Base-by-base conservation (phyloP, 2,888 invertebrate species). In the Choreutis nemorana region DNA sequence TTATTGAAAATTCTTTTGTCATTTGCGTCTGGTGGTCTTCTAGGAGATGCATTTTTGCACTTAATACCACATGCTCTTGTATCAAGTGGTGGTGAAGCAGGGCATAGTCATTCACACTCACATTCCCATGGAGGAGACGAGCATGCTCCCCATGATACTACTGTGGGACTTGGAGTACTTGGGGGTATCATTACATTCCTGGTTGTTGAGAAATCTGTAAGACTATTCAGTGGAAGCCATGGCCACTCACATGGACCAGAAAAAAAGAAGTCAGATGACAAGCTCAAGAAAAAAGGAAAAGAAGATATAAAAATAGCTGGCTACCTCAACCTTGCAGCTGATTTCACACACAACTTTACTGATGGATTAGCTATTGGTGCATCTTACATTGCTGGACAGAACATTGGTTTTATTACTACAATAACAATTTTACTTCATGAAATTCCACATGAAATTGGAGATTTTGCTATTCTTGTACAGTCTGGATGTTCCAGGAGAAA, bases 331-430 rank as follows among this genome's bases (percentile, higher is more conserved):
- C 78, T 99, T 41, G 97, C 94, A 29, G 99, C 99, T 18, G 99
- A 99, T 67, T 97, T 97, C 64, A 88, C 95, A 8, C 99, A 99
- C 64, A 99, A 99, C 72, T 97, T 99, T 56, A 99, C 99, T 7
- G 99, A 99, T 82, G 99, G 99, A 12, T 78, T 99, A 35, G 99
- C 99, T 12, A 98, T 99, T 58, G 99, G 99, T 28, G 98, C 98
- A 1, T 97, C 97, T 1, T 98, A 90, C 63, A 84, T 97, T 50
- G 96, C 94, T 34, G 97, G 97, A 7, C 87, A 89, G 47, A 90
- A 83, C 44, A 83, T 94, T 50, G 94, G 94, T 14, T 82, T 90
- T 30, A 83, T 97, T 8, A 99, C 99, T 9, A 98, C 98, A 14
- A 75, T 97, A 20, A 97, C 97, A 2, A 97, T 99, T 52, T 81